These are phyloP conservation scores for Montipora foliosa DNA, from an alignment of 64 coral and sea anemone genomes.

Conservation along the genomic window DNA sequence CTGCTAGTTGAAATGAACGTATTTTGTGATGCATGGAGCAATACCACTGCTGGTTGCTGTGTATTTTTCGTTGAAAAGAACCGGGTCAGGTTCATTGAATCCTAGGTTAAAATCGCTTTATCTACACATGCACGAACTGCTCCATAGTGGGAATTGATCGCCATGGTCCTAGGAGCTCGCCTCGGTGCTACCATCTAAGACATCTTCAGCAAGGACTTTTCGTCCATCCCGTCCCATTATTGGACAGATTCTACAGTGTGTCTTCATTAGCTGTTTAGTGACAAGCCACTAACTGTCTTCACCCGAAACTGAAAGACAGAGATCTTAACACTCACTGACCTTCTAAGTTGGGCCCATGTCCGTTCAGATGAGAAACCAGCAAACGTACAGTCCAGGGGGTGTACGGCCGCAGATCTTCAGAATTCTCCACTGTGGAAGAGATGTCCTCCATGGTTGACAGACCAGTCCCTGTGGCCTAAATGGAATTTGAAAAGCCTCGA, in stretches of 20 bases:
- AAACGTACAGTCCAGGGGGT: conserved; percentile 41
- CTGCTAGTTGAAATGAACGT: too few species aligned
- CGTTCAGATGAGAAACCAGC: conserved; percentile 56
- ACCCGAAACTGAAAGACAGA: conserved; percentile 53
- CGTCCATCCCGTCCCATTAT: conserved; percentile 29
- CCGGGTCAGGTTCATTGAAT: too few species aligned
- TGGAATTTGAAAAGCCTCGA: too few species aligned
- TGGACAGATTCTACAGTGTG: conserved; percentile 54
- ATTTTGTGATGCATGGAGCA: too few species aligned
- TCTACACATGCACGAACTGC: conserved; percentile 41
- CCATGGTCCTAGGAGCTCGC: conserved; percentile 49
- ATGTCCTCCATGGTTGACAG: too few species aligned
- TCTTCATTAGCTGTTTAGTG: conserved; percentile 38
- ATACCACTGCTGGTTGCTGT: too few species aligned
- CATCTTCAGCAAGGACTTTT: conserved; percentile 40
- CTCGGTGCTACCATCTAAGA: not conserved
- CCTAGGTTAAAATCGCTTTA: not conserved
- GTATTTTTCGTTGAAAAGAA: too few species aligned
- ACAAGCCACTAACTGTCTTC: conserved; percentile 35
- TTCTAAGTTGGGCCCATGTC: conserved; percentile 59
- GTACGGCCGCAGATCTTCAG: conserved; percentile 23
- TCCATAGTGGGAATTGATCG: conserved; percentile 67
- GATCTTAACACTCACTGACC: conserved; percentile 57
- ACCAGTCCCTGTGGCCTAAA: too few species aligned
- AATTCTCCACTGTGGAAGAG: too few species aligned